Evolutionary conservation across 2,888 invertebrate species (phyloP), one percentile per base, ranked within the genome.

Genomic region (Malachius bipustulatus): DNA sequence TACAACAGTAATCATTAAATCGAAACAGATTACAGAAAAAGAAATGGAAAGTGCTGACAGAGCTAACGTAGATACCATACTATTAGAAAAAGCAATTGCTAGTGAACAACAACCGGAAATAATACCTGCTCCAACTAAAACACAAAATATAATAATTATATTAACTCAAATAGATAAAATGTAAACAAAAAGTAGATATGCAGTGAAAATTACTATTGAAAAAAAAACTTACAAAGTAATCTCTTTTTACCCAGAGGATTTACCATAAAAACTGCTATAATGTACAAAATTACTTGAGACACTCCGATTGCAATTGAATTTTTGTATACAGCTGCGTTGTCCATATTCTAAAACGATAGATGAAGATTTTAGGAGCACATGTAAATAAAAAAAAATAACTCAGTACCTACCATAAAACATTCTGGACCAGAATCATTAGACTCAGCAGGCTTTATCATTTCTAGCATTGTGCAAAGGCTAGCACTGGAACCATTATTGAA

Each of bases 231-330:
- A 73, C 73, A 60, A 48, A 73, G 57, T 35, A 74, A 53, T 28
- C 58, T 60, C 44, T 69, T 71, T 40, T 70, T 69, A 19, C 73
- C 72, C 16, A 70, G 27, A 3, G 56, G 54, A 16, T 67, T 68
- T 11, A 75, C 64, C 4, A 73, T 47, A n/a, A 55, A 54, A 15
- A 69, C 69, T 4, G 70, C 79, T 28, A 79, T 59, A 1, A 73
- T 63, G 47, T 77, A 82, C 0, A 76, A 74, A 13, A 73, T 52
- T 2, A 80, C 64, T 0, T 75, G 70, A 0, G 74, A 70, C 0
- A 69, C 54, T 0, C 79, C 73, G 1, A 81, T 77, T 2, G 77
- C 70, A 0, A 76, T 73, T 11, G 77, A 76, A 54, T 82, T 82
- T 3, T 75, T 63, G 45, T 82, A 82, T 4, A 78, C 77, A 31